These are phyloP conservation scores for Sitta europaea DNA, from an alignment of 2,113 vertebrate species.

Conservation along the genomic window DNA sequence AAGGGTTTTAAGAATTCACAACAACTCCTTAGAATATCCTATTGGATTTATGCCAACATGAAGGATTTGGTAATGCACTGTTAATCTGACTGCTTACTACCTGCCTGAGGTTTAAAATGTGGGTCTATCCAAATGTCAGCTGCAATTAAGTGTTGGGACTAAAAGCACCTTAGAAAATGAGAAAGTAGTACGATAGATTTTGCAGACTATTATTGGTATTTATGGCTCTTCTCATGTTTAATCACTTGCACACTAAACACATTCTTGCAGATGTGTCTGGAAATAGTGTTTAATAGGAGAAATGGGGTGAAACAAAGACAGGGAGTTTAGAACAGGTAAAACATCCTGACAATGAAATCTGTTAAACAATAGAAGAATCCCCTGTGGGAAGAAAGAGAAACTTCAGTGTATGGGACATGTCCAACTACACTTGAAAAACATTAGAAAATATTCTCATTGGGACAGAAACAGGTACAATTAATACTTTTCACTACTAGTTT, in stretches of 20 bases:
- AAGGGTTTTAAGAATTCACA: background rate
- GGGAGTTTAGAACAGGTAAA: background rate
- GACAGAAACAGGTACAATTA: background rate
- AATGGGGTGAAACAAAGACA: background rate
- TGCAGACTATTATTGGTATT: background rate
- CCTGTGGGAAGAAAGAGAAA: background rate
- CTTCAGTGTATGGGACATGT: background rate
- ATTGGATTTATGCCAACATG: background rate
- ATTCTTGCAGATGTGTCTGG: background rate
- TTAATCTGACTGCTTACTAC: background rate
- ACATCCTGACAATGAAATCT: background rate
- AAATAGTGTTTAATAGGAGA: background rate
- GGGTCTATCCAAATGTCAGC: background rate
- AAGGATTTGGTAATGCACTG: constrained; percentile 42
- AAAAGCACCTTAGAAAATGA: background rate
- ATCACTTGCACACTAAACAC: background rate
- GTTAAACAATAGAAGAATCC: background rate
- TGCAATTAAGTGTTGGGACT: background rate
- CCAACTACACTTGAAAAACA: background rate
- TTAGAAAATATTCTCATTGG: background rate
- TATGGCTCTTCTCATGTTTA: background rate
- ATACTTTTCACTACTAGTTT: background rate
- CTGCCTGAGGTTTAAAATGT: background rate
- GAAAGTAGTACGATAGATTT: background rate
- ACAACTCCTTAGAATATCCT: background rate